Conservation (phyloP, 2,113 vertebrate genomes). For the Apaloderma vittatum region DNA sequence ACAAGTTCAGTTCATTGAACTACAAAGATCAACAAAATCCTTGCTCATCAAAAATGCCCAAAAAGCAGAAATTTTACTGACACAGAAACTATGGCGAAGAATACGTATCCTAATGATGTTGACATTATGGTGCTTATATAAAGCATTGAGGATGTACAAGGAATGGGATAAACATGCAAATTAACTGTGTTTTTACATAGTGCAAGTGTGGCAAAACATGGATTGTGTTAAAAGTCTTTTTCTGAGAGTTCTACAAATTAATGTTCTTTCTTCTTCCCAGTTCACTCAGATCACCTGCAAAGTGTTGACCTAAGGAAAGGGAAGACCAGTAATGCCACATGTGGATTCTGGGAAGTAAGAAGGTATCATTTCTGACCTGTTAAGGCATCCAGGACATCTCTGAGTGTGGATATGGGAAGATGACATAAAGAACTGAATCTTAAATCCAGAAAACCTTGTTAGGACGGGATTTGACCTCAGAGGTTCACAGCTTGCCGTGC, state of each 20-base stretch:
- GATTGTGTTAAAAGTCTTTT: not conserved
- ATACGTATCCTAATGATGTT: not conserved
- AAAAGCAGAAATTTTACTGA: not conserved
- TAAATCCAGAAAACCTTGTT: not conserved
- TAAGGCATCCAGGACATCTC: not conserved
- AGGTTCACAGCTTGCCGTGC: not conserved
- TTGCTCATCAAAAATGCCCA: not conserved
- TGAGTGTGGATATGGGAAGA: not conserved
- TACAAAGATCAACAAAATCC: not conserved
- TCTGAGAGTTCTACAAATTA: not conserved
- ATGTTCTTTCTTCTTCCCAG: not conserved
- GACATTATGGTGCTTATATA: not conserved
- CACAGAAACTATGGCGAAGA: not conserved
- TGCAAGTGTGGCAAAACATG: not conserved
- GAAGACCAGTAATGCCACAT: not conserved
- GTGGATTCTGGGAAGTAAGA: not conserved
- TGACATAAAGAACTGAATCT: not conserved
- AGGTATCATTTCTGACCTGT: not conserved
- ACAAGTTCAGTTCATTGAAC: not conserved
- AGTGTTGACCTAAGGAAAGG: not conserved
- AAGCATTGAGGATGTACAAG: not conserved
- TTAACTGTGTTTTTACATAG: not conserved
- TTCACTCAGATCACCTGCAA: not conserved
- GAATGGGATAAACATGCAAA: not conserved
- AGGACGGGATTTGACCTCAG: not conserved